phyloP scores from a whole-genome alignment of 2,888 invertebrate species.

The Neoscelio sp. region DNA sequence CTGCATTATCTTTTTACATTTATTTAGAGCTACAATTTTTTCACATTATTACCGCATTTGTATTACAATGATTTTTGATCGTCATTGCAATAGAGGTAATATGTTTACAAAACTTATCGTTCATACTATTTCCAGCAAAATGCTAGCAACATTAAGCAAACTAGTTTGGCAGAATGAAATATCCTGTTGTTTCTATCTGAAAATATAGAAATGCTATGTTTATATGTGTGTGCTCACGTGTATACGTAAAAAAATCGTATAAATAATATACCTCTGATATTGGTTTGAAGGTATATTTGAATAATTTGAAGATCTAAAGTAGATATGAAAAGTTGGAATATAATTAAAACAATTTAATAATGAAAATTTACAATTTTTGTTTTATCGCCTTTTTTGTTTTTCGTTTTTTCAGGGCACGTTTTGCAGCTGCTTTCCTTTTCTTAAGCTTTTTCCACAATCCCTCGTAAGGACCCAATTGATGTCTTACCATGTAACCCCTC shows the following conservation, averaged over 20 bases:
- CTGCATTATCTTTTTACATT: no score
- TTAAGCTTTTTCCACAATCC: slow-evolving; percentile 64
- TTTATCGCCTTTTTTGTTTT: slow-evolving; percentile 50
- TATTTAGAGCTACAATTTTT: no score
- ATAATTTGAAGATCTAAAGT: slow-evolving; percentile 81
- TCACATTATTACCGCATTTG: no score
- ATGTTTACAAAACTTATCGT: no score
- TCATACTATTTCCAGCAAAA: no score
- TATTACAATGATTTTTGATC: no score
- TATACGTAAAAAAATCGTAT: slow-evolving; percentile 78
- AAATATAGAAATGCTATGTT: slow-evolving; percentile 55
- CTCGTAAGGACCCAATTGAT: slow-evolving; percentile 73
- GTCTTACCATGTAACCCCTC: slow-evolving; percentile 78
- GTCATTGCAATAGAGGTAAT: no score
- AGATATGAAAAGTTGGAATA: no score
- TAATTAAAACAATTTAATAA: no score
- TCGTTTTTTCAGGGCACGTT: neutral
- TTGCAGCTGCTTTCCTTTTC: slow-evolving; percentile 63
- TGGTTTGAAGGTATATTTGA: slow-evolving; percentile 83
- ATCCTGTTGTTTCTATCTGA: no score
- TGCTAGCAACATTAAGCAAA: no score
- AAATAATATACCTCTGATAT: slow-evolving; percentile 80
- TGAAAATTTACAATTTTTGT: slow-evolving; percentile 20
- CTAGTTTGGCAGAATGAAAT: no score
- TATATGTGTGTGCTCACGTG: slow-evolving; percentile 75